Percentiles rank a stretch among this genome's conserved stretches.
phyloP scores from a whole-genome alignment of 2,797 vertebrate species.

The Phylloscopus collybita region DNA sequence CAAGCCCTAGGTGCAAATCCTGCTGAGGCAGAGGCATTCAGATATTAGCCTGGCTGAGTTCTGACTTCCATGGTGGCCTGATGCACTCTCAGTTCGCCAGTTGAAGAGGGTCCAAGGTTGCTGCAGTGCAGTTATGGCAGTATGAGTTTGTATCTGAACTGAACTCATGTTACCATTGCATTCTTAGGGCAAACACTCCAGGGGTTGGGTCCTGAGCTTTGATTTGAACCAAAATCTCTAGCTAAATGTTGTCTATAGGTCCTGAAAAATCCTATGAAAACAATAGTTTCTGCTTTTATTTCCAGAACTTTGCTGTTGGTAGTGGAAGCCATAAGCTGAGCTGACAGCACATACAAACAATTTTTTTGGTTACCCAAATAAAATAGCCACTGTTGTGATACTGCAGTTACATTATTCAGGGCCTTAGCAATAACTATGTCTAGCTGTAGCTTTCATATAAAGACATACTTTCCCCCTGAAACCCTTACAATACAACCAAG shows the following conservation, averaged over 20 bases:
- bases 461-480: neutral
- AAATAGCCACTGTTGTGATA: neutral
- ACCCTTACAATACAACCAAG: neutral
- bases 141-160: neutral
- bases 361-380: neutral
- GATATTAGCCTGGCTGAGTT: neutral
- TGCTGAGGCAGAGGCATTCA: neutral
- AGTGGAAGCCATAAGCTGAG: neutral
- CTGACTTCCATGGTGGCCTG: neutral
- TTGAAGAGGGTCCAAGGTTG: neutral
- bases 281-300: neutral
- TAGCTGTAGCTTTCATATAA: neutral
- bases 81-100: neutral
- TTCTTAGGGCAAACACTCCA: neutral
- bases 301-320: neutral
- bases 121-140: neutral
- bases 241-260: neutral
- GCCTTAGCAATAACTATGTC: neutral
- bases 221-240: neutral
- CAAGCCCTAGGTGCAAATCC: neutral
- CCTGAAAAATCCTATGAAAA: neutral
- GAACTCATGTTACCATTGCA: neutral
- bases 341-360: neutral
- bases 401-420: neutral
- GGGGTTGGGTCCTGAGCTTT: rapidly evolving